Evolutionary conservation across 2,888 invertebrate genomes (phyloP).

Genomic region (Nephrotoma flavescens): DNA sequence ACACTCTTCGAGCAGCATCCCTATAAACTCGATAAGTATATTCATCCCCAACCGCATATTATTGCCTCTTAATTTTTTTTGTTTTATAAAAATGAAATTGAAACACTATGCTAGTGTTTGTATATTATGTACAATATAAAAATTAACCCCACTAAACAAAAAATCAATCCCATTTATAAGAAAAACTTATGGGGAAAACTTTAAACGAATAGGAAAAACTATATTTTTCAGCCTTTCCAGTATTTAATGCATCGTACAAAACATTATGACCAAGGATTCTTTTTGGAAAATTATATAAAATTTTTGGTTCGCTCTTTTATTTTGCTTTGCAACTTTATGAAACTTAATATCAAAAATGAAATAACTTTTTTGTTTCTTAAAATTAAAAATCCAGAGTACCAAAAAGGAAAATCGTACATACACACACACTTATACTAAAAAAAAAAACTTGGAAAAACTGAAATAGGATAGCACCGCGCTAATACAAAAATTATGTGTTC

Average conservation of each 20-base stretch:
- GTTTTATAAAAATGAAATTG: background rate
- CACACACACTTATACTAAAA: too few species aligned
- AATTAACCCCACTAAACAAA: background rate
- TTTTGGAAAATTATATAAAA: background rate
- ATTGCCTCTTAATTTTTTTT: background rate
- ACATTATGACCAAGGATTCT: background rate
- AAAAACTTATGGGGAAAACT: background rate
- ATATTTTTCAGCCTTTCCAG: background rate
- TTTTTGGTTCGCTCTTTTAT: background rate
- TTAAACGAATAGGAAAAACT: background rate
- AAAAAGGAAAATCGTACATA: background rate
- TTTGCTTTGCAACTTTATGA: background rate
- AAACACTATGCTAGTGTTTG: background rate
- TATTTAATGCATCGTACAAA: background rate
- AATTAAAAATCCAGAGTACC: background rate
- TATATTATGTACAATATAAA: background rate
- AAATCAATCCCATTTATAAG: background rate
- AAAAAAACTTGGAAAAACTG: background rate
- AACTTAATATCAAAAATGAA: background rate
- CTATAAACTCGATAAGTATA: background rate
- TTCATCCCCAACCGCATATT: background rate
- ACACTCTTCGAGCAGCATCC: background rate
- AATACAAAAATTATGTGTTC: background rate
- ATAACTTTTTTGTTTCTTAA: background rate
- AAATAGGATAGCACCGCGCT: background rate